Conservation (phyloP, 2,888 invertebrate species). For the Rambutsinella grinnellia region DNA sequence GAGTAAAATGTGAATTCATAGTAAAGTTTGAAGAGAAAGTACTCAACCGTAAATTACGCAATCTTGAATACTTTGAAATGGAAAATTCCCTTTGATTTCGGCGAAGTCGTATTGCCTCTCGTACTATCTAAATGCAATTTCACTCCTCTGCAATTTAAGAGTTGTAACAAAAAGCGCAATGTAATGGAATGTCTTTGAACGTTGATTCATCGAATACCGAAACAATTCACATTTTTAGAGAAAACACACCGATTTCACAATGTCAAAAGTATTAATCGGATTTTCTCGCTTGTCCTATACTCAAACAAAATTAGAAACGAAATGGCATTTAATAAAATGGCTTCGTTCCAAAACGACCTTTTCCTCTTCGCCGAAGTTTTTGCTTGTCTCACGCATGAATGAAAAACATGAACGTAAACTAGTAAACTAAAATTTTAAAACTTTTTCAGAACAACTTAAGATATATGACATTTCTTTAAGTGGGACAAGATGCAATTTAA, state of each 20-base stretch:
- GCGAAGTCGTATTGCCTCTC: too few relatives aligned
- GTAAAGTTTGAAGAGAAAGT: too few relatives aligned
- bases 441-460: background rate
- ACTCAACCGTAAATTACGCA: too few relatives aligned
- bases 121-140: too few relatives aligned
- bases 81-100: too few relatives aligned
- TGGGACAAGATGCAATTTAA: background rate
- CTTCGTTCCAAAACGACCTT: constrained; percentile 35
- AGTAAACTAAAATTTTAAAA: background rate
- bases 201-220: background rate
- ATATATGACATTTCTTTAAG: background rate
- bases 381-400: background rate
- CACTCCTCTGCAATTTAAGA: too few relatives aligned
- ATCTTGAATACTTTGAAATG: too few relatives aligned
- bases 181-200: background rate
- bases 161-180: too few relatives aligned
- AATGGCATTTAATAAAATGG: constrained; percentile 15
- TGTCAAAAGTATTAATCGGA: background rate
- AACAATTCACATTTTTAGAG: background rate
- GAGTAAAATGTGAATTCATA: too few relatives aligned
- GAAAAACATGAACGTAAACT: background rate
- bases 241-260: background rate
- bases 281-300: background rate
- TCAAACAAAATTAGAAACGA: too few relatives aligned
- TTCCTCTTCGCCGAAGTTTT: too few relatives aligned